Conservation (phyloP, 1,140 invertebrate genomes). For the Rhopalosiphum padi region DNA sequence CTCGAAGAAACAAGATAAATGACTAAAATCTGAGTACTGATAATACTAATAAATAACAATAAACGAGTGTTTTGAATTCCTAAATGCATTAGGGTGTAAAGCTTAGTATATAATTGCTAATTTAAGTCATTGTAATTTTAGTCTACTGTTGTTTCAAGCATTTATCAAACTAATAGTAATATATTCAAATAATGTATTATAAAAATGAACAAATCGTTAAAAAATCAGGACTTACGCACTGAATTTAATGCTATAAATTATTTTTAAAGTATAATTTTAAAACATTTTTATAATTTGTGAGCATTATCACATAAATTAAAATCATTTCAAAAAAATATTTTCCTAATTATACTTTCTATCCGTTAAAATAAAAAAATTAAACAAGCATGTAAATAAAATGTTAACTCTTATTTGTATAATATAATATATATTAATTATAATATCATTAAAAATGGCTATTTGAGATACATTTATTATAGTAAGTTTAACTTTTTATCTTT, state of each 20-base stretch:
- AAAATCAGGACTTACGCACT: background rate
- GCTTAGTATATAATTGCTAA: background rate
- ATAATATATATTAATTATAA: background rate
- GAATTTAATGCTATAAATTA: background rate
- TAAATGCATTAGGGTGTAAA: background rate
- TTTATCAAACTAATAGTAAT: background rate
- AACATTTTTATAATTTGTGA: background rate
- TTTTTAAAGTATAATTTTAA: background rate
- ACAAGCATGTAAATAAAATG: background rate
- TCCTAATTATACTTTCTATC: background rate
- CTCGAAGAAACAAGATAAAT: slow-evolving; percentile 34
- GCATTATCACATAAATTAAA: background rate
- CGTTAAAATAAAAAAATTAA: background rate
- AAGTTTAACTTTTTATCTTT: background rate
- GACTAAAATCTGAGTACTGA: background rate
- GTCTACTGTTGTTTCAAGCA: background rate
- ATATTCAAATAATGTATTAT: background rate
- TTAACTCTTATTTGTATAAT: too few relatives aligned
- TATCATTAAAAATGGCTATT: background rate
- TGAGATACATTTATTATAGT: background rate
- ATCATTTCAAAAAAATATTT: background rate
- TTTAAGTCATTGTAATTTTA: slow-evolving; percentile 17
- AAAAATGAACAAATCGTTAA: background rate
- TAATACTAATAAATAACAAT: background rate
- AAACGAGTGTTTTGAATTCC: slow-evolving; percentile 35